Base-by-base conservation (phyloP, 2,113 vertebrate species). In the Ammospiza caudacuta region DNA sequence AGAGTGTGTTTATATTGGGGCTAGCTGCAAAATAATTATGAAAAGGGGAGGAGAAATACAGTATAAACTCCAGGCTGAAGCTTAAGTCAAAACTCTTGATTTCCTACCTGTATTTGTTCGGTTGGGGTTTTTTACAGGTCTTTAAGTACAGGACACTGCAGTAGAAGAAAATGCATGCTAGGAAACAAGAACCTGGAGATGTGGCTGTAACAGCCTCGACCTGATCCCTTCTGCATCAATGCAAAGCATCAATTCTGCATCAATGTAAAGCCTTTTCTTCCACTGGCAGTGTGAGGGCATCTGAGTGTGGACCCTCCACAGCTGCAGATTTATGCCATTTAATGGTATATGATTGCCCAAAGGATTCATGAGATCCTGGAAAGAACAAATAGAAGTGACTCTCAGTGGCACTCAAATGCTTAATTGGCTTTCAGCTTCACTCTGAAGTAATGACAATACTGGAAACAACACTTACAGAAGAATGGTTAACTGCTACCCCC, bases 111-210 rank as follows among this genome's bases (percentile, higher is more conserved):
- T 68, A 39, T 6, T 81, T 83, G 5, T 44, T 70, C 25, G 29
- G 6, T 15, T 49, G 21, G 9, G 1, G 0, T 2, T 19, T 66
- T 75, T 74, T 14, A 64, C 5, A 11, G 6, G 15, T 57, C n/a
- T 78, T 74, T 66, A 39, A 73, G 43, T 57, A 47, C 3, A 74
- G 39, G 29, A n/a, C 8, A 58, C 16, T 70, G 37, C 43, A 54
- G 43, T 12, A 79, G 37, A 54, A 67, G n/a, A 21, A 77, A 64
- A 37, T 23, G 19, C 24, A 19, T 10, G 6, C 11, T 33, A 49
- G 35, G 47, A 81, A 73, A 64, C 0, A 9, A 68, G 49, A 55
- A 47, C 12, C 41, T 39, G 66, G 37, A 85, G n/a, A 63, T 29
- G 24, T 11, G 10, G 17, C 44, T 63, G 2, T 39, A 52, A 16